Base-by-base conservation (phyloP, 2,888 invertebrate species). In the Prosapia bicincta region DNA sequence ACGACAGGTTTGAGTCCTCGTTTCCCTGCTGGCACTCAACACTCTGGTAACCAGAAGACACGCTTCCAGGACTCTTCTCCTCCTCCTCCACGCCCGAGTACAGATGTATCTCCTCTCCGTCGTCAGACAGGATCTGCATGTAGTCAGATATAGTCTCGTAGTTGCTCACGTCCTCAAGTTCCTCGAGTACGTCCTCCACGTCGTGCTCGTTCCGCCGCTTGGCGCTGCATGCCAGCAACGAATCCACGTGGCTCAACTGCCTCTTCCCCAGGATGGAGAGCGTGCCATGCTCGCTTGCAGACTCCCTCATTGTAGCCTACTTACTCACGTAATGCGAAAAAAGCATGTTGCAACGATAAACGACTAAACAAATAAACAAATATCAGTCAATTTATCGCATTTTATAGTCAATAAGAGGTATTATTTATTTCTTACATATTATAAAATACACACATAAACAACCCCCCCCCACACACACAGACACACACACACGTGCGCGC, bases 1-100 rank as follows among this genome's bases (percentile, higher is more conserved):
- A 82, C 5, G 80, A 80, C 10, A 82, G 70, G 76, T 79, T 81
- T 25, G 75, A 75, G 43, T 76, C 71, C 9, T 69, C 78, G 20
- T 76, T 77, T 13, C 75, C 79, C 25, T 75, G 71, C 20, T 23
- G 67, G 3, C 65, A 28, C 15, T 26, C 75, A 9, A 32, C 65
- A 9, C 54, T 74, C 20, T 70, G 30, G 26, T 71, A 66, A 24
- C 67, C 70, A 1, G 38, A 32, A 30, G 66, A 66, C 24, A 72
- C 66, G 66, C 70, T 75, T 69, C 65, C 75, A 65, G 75, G 75
- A 67, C 66, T 70, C 23, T 28, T 66, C 26, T 26, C 71, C 66
- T 54, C 23, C 24, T 66, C 68, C 54, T 67, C 38, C 5, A 38
- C 13, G 13, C 38, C 38, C 2, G 38, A 38, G 38, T 38, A 38